These are phyloP conservation scores for Acrocephalus kingi DNA, from an alignment of 2,113 vertebrate genomes.

Conservation along the genomic window DNA sequence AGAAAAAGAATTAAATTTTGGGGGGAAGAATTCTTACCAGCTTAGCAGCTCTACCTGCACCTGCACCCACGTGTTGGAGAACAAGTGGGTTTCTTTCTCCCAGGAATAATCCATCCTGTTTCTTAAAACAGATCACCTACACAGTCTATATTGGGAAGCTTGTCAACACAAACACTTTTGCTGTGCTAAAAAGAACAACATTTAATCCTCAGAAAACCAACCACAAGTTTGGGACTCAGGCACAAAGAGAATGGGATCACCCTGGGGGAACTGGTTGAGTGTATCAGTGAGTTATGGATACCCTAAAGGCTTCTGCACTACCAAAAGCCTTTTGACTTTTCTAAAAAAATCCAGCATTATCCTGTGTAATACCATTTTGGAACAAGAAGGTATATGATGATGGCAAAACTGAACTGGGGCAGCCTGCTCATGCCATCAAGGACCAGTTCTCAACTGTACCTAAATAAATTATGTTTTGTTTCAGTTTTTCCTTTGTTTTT, in stretches of 20 bases:
- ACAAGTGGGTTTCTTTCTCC: neutral
- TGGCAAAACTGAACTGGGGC: neutral
- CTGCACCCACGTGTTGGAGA: neutral
- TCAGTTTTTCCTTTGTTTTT: neutral
- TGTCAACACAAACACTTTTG: neutral
- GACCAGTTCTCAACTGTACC: neutral
- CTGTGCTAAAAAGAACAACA: neutral
- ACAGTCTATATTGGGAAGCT: neutral
- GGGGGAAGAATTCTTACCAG: neutral
- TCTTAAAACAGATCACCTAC: neutral
- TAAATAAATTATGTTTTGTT: neutral
- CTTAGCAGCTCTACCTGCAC: neutral
- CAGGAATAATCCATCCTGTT: neutral
- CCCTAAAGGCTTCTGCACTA: neutral
- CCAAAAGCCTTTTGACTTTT: neutral
- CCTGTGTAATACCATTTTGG: neutral
- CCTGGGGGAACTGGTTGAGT: neutral
- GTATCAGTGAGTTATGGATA: neutral
- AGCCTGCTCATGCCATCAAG: neutral
- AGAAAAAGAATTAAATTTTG: neutral
- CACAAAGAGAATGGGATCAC: neutral
- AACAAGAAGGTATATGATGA: rapidly evolving
- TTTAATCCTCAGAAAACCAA: neutral
- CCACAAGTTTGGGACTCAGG: neutral
- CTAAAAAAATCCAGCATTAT: neutral